These are phyloP conservation scores for Riptortus pedestris DNA, from an alignment of 1,140 invertebrate genomes.

Conservation along the genomic window DNA sequence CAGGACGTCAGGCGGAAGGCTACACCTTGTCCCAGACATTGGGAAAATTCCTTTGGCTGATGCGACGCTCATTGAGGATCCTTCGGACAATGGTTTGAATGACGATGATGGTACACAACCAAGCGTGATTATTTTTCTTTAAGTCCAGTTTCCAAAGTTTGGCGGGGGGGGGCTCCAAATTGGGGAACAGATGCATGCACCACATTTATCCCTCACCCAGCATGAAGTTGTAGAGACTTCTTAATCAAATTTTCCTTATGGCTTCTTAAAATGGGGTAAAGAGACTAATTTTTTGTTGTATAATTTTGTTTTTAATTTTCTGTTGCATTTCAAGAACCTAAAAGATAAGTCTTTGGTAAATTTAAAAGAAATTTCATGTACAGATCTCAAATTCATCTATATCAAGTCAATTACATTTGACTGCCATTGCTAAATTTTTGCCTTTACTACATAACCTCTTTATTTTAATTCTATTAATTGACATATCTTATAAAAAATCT, in stretches of 20 bases:
- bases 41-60: constrained; percentile 77
- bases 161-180: neutral
- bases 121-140: constrained; percentile 25
- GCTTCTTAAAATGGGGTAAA: neutral
- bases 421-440: too few species aligned
- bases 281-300: neutral
- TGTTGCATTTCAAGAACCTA: neutral
- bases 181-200: neutral
- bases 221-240: neutral
- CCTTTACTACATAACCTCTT: too few species aligned
- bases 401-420: too few species aligned
- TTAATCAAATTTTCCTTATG: neutral
- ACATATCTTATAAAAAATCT: too few species aligned
- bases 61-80: constrained; percentile 73
- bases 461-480: too few species aligned
- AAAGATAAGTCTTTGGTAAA: too few species aligned
- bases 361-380: too few species aligned
- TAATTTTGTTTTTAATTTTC: neutral
- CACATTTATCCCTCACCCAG: neutral
- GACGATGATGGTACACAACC: constrained; percentile 43
- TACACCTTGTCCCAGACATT: constrained; percentile 71
- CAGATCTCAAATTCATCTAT: too few species aligned
- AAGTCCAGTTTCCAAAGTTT: neutral
- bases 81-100: constrained; percentile 45
- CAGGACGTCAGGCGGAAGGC: constrained; percentile 66